Evolutionary conservation across 2,888 invertebrate genomes (phyloP).

Genomic region (Podotricha telesiphe): DNA sequence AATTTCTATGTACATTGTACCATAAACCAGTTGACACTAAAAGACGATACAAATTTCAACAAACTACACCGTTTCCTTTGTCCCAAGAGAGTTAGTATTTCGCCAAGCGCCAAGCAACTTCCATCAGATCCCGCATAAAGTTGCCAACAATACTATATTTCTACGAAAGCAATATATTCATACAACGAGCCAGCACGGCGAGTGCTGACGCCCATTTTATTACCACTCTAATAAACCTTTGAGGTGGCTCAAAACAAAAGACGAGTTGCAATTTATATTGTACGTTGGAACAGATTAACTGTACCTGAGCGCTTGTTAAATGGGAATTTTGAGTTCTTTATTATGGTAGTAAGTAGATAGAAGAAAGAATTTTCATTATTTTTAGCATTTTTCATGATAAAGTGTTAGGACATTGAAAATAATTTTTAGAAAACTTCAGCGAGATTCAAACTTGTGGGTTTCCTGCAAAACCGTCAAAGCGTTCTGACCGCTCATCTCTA

Average conservation of each 20-base stretch:
- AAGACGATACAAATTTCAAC: constrained; percentile 9
- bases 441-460: too few relatives aligned
- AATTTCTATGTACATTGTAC: background rate
- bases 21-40: background rate
- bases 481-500: too few relatives aligned
- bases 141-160: constrained; percentile 11
- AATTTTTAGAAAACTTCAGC: too few relatives aligned
- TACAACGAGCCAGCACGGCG: background rate
- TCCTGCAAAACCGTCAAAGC: too few relatives aligned
- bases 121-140: constrained; percentile 13
- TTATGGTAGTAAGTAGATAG: too few relatives aligned
- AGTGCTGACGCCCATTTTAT: constrained; percentile 12
- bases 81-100: background rate
- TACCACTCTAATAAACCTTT: constrained; percentile 21
- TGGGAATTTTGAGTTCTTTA: background rate
- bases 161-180: background rate
- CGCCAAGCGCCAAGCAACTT: background rate
- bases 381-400: too few relatives aligned
- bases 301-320: background rate
- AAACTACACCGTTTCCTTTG: constrained; percentile 9
- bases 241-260: constrained; percentile 13
- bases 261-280: background rate
- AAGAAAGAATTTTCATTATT: too few relatives aligned
- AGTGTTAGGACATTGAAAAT: too few relatives aligned
- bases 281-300: background rate